These are phyloP conservation scores for Drosophila recens DNA, from an alignment of 2,888 invertebrate species.

Conservation along the genomic window DNA sequence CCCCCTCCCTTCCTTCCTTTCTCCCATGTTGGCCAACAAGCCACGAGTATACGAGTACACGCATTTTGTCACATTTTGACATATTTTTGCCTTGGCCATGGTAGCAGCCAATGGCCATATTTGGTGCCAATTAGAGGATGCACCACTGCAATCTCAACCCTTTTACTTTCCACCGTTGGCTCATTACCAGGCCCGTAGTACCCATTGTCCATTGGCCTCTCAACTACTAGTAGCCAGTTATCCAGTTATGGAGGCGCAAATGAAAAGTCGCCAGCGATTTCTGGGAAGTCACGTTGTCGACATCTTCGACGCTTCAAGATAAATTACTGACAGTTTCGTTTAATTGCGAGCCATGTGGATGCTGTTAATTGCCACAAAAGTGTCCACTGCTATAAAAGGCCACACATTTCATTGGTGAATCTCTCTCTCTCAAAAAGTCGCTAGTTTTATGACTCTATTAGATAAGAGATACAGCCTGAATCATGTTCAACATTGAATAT, in stretches of 20 bases:
- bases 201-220: slow-evolving; percentile 18
- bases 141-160: slow-evolving; percentile 47
- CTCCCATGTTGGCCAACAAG: slow-evolving; percentile 35
- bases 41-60: slow-evolving; percentile 50
- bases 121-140: slow-evolving; percentile 81
- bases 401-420: slow-evolving; percentile 53
- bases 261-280: slow-evolving; percentile 70
- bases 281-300: slow-evolving; percentile 71
- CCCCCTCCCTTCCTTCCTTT: slow-evolving; percentile 35
- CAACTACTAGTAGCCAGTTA: slow-evolving; percentile 28
- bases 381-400: slow-evolving; percentile 61
- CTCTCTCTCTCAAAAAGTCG: slow-evolving; percentile 45
- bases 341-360: slow-evolving; percentile 57
- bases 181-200: slow-evolving; percentile 50
- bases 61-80: slow-evolving; percentile 82
- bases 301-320: slow-evolving; percentile 54
- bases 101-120: slow-evolving; percentile 65
- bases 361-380: slow-evolving; percentile 77
- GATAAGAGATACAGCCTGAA: slow-evolving; percentile 47
- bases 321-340: slow-evolving; percentile 82
- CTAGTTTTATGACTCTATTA: slow-evolving; percentile 74
- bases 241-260: slow-evolving; percentile 84
- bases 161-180: slow-evolving; percentile 63
- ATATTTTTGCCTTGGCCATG: slow-evolving; percentile 68
- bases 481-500: slow-evolving; percentile 51